Evolutionary conservation across 2,797 vertebrate species (phyloP).

Genomic region (Sylvia borin): DNA sequence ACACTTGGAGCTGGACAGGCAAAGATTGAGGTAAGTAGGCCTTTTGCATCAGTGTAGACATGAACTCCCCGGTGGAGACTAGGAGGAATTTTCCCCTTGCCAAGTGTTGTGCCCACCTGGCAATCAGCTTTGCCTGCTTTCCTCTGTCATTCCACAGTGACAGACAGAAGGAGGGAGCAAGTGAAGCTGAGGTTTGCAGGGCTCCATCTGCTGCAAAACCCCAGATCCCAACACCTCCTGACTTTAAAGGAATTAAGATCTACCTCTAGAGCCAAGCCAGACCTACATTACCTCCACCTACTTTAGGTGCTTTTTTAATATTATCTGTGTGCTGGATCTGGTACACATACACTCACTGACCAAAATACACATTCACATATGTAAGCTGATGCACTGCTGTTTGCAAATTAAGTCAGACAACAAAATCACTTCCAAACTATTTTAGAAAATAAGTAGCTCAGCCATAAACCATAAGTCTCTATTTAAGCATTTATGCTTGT

Average conservation of each 20-base stretch:
- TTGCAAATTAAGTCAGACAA: not conserved
- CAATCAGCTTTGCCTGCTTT: not conserved
- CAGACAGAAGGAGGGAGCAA: not conserved
- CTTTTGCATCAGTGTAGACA: slow-evolving; percentile 22
- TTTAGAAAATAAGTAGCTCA: not conserved
- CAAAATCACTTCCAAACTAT: not conserved
- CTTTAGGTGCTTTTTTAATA: not conserved
- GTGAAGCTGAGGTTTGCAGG: not conserved
- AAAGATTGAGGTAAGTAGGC: slow-evolving; percentile 48
- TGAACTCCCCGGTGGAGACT: not conserved
- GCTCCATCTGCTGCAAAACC: not conserved
- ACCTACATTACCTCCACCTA: not conserved
- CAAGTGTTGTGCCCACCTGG: not conserved
- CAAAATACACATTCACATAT: not conserved
- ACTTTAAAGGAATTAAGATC: not conserved
- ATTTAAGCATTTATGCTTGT: not conserved
- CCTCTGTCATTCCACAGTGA: not conserved
- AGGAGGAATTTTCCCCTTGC: not conserved
- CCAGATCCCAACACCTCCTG: not conserved
- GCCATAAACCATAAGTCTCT: not conserved
- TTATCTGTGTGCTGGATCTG: not conserved
- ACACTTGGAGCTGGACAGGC: slow-evolving; percentile 39
- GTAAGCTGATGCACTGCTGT: not conserved
- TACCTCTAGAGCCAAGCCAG: not conserved
- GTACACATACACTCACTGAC: not conserved